Evolutionary conservation across 2,888 invertebrate species (phyloP).

Genomic region (Nebria salina): DNA sequence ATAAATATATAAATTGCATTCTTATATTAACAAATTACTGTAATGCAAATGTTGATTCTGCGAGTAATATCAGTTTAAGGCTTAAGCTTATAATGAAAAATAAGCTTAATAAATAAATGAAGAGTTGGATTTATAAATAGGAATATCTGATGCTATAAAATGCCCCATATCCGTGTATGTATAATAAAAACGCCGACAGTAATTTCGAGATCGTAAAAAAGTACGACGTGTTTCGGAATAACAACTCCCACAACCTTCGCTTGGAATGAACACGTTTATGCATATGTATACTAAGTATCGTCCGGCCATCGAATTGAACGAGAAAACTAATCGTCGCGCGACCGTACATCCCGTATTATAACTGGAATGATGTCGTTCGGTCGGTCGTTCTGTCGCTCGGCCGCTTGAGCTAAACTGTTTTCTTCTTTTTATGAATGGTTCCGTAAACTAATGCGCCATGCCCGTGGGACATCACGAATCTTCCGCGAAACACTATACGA

Average conservation of each 20-base stretch:
- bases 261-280: background rate
- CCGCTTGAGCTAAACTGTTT: background rate
- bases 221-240: background rate
- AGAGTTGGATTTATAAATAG: background rate
- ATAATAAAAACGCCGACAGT: slow-evolving; percentile 11
- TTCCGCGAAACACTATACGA: slow-evolving; percentile 52
- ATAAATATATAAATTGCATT: too few species aligned
- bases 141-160: background rate
- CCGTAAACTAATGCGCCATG: slow-evolving; percentile 52
- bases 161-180: slow-evolving; percentile 6
- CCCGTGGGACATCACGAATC: slow-evolving; percentile 52
- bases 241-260: background rate
- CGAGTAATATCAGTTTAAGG: too few species aligned
- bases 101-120: too few species aligned
- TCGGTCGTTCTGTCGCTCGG: too few species aligned
- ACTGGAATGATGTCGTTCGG: background rate
- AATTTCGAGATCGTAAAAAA: slow-evolving; percentile 6
- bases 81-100: too few species aligned
- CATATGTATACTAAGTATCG: background rate
- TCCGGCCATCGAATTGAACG: background rate
- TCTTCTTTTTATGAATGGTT: slow-evolving; percentile 10
- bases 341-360: background rate
- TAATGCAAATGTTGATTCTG: too few species aligned
- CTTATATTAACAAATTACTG: too few species aligned
- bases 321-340: background rate